A percentile compares a stretch with the other conserved stretches of the same genome.
Evolutionary conservation across 2,888 invertebrate genomes (phyloP).

Genomic region (Agrochola lota): DNA sequence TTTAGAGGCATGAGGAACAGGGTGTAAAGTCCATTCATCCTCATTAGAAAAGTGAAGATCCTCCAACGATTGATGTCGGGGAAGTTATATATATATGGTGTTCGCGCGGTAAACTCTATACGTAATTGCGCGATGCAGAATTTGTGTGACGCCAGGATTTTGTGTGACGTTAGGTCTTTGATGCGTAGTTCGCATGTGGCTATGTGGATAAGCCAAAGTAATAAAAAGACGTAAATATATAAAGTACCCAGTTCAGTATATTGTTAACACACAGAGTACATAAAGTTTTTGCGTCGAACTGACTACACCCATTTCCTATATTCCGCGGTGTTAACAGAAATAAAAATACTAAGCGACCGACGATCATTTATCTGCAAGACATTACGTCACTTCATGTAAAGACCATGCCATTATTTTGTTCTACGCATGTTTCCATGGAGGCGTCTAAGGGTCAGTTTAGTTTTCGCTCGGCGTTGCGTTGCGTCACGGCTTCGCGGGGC

Average conservation of each 20-base stretch:
- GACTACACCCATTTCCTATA: neutral
- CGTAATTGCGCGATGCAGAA: too few species aligned
- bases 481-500: too few species aligned
- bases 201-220: neutral
- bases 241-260: neutral
- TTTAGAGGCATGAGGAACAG: too few species aligned
- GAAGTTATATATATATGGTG: too few species aligned
- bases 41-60: too few species aligned
- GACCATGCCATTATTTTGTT: neutral
- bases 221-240: neutral
- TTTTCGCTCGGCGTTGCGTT: too few species aligned
- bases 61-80: too few species aligned
- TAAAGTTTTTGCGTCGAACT: neutral
- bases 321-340: neutral
- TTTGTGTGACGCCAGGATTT: too few species aligned
- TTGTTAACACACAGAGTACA: neutral
- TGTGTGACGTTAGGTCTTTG: too few species aligned
- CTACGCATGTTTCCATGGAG: neutral
- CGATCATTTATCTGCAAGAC: slow-evolving; percentile 1
- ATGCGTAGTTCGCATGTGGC: too few species aligned
- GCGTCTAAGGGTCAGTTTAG: neutral
- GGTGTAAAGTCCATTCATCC: too few species aligned
- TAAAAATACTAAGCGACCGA: neutral
- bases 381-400: neutral
- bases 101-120: too few species aligned